Base-by-base conservation (phyloP, 2,797 vertebrate species). In the Phataginus tetradactyla region DNA sequence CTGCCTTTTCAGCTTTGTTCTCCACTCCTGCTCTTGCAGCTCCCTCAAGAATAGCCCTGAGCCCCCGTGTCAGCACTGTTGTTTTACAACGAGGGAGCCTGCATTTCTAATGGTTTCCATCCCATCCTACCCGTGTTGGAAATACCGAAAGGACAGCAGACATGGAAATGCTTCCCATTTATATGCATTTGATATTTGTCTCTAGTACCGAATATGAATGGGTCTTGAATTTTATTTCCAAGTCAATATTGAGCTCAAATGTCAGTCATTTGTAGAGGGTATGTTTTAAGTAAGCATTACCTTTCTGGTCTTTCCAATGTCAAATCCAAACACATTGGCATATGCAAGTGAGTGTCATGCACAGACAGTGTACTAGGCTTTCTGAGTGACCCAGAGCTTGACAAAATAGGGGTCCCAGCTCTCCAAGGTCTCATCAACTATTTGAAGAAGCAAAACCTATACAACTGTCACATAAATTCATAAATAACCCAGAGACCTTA, bases 181-280 rank as follows among this genome's bases (percentile, higher is more conserved):
- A 1, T 92, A 80, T 98, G 96, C 97, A 94, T 96, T 86, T 86
- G 0, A 0, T 87, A 95, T 98, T 98, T 98, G 94, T 92, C 95
- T 97, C 90, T 95, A 95, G 96, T 25, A 72, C 90, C 61, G 0
- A 68, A 78, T 95, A 75, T 15, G 0, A 95, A 25, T 39, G 80
- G 20, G 21, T 87, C 83, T 94, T 95, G 37, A 4, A 83, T 87
- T 98, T 97, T 97, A 88, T 97, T 98, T 98, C 95, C 86, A 96
- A 97, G 64, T 94, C 91, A 90, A 57, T 96, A 90, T 91, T 93
- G 69, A 96, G 96, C 90, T 95, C 71, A 97, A 96, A 97, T 95
- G 96, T 96, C 96, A 97, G 86, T 94, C 90, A 87, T 91, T 95
- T 94, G 39, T 87, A 91, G 95, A 86, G 71, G 80, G 66, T 84